These are phyloP conservation scores for Philopedon plagiatum DNA, from an alignment of 2,888 invertebrate genomes.

Conservation along the genomic window DNA sequence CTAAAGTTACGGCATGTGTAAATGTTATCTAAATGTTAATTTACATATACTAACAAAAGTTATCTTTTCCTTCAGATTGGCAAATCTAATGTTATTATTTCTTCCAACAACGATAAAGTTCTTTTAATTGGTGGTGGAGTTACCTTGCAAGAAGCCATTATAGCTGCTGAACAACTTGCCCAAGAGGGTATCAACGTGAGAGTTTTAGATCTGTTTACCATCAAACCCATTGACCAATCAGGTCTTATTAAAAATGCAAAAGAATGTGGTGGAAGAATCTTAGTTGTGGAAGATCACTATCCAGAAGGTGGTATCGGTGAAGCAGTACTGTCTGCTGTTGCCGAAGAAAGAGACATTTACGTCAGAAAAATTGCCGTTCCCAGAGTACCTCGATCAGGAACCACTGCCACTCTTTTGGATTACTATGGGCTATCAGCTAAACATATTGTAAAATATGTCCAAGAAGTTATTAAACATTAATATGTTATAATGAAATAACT, in stretches of 20 bases:
- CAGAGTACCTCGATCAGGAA: constrained; percentile 91
- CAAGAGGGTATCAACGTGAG: constrained; percentile 79
- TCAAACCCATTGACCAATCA: constrained; percentile 91
- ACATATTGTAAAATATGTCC: constrained; percentile 79
- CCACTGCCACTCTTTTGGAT: constrained; percentile 85
- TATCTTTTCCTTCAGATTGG: constrained; percentile 71
- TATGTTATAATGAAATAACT: neutral
- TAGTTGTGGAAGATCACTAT: constrained; percentile 98
- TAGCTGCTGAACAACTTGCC: constrained; percentile 82
- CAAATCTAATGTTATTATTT: constrained; percentile 81
- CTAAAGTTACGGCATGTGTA: too few species aligned
- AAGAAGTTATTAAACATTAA: constrained; percentile 55
- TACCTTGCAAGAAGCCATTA: constrained; percentile 89
- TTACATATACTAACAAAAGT: too few species aligned
- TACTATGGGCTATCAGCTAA: constrained; percentile 82
- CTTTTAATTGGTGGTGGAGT: constrained; percentile 92
- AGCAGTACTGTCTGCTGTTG: constrained; percentile 86
- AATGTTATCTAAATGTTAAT: too few species aligned
- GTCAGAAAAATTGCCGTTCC: constrained; percentile 85
- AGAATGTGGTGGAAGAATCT: constrained; percentile 81
- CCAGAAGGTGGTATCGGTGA: constrained; percentile 95
- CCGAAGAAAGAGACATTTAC: constrained; percentile 76
- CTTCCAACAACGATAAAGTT: constrained; percentile 81
- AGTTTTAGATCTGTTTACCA: constrained; percentile 93
- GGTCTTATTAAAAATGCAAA: constrained; percentile 81